Base-by-base conservation (phyloP, 2,113 vertebrate species). In the Ailurus styani region DNA sequence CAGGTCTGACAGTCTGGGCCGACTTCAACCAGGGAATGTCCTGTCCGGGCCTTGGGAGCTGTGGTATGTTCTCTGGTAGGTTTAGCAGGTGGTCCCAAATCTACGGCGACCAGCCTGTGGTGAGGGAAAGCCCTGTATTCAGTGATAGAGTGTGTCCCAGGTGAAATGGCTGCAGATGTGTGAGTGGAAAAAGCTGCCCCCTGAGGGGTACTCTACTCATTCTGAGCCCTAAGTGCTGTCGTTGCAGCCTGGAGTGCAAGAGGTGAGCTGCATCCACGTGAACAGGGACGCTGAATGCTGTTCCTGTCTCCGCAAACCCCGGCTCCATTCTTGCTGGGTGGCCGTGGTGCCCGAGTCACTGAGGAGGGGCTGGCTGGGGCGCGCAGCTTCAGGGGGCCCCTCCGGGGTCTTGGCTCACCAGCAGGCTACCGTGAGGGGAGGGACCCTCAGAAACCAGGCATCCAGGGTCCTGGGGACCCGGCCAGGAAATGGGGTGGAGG, bases 181-280 rank as follows among this genome's bases (percentile, higher is more conserved):
- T 75, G 40, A 66, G 68, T 60, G 23, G 54, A 6, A 90, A 55
- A 68, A 45, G 42, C 87, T 73, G 10, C 25, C 68, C 3, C n/a
- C 1, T 20, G 18, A 6, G 5, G 21, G 12, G 47, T 4, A 2
- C 12, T 64, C 73, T 4, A 2, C 12, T 64, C 73, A 27, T 29
- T 12, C 52, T 86, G 68, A 85, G 64, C 40, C 79, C 72, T 7
- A 9, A 31, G 17, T 3, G 37, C 66, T 17, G 18, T 27, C 40
- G 83, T n/a, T 12, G 17, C 9, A 72, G 40, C 5, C 9, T 10
- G n/a, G 42, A 7, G 21, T 52, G 23, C 8, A 37, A 7, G 0
- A 1, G 34, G 5, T 25, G 37, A 75, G 57, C 68, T 0, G 0
- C 7, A 2, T 34, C 40, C 57, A 42, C 47, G 50, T 0, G 0